phyloP scores from a whole-genome alignment of 1,140 invertebrate genomes.

The Varroa destructor region DNA sequence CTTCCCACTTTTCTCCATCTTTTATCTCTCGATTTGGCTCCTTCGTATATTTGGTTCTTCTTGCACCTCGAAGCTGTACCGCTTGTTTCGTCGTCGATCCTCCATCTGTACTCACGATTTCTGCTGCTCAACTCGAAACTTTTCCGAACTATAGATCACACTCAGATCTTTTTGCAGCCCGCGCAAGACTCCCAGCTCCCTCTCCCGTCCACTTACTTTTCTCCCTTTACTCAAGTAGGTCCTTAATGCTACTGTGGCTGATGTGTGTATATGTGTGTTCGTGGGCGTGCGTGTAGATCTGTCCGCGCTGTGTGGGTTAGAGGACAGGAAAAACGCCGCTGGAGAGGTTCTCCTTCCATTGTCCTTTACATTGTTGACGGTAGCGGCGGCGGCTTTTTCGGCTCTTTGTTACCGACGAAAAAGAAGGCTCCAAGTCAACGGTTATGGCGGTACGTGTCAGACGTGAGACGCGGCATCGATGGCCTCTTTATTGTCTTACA shows the following conservation, averaged over 20 bases:
- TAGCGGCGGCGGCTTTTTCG: not conserved
- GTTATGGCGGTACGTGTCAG: slow-evolving; percentile 28
- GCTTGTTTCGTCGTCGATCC: too few species aligned
- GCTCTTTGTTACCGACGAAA: not conserved
- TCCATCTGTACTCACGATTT: too few species aligned
- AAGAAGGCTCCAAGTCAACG: slow-evolving; percentile 6
- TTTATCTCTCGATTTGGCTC: not conserved
- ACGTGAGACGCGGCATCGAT: slow-evolving; percentile 28
- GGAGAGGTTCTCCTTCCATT: too few species aligned
- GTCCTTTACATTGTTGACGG: not conserved
- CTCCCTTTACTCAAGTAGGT: not conserved
- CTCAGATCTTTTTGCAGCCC: too few species aligned
- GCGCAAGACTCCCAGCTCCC: not conserved
- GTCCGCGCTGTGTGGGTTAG: too few species aligned
- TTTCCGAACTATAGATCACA: too few species aligned
- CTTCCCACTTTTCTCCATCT: not conserved
- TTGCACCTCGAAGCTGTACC: too few species aligned
- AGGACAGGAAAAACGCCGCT: too few species aligned
- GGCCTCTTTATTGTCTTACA: slow-evolving; percentile 28
- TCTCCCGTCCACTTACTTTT: not conserved
- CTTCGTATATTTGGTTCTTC: not conserved
- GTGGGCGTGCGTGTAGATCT: too few species aligned
- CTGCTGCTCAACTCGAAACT: too few species aligned
- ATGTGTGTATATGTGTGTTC: too few species aligned
- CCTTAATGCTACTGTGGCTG: slow-evolving; percentile 10